Conservation (phyloP, 1,140 invertebrate species). For the Anagrus nilaparvatae region DNA sequence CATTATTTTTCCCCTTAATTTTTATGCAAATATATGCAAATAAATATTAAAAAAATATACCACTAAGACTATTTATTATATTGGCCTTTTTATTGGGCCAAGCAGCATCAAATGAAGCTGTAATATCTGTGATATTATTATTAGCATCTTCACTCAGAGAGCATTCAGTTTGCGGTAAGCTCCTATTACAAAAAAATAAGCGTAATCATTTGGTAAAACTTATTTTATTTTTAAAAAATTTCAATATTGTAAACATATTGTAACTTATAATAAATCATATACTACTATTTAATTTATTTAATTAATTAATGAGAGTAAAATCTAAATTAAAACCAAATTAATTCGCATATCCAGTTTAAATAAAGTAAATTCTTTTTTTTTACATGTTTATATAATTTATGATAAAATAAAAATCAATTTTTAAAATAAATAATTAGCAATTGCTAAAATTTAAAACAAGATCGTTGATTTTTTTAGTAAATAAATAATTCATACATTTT, state of each 20-base stretch:
- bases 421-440: too few relatives aligned
- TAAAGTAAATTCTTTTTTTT: too few relatives aligned
- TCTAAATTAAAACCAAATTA: not conserved
- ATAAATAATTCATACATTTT: too few relatives aligned
- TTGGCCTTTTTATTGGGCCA: constrained; percentile 3
- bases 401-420: too few relatives aligned
- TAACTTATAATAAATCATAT: not conserved
- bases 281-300: not conserved
- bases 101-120: constrained; percentile 8
- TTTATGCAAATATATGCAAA: too few relatives aligned
- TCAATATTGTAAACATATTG: constrained; percentile 2
- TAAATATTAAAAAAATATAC: constrained; percentile 4
- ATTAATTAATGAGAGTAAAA: not conserved
- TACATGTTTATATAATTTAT: too few relatives aligned
- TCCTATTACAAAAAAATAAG: not conserved
- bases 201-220: not conserved
- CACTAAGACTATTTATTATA: constrained; percentile 11
- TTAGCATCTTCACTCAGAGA: not conserved
- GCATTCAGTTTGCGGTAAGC: not conserved
- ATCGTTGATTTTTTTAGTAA: too few relatives aligned
- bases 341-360: too few relatives aligned
- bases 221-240: not conserved
- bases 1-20: constrained; percentile 1
- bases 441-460: too few relatives aligned
- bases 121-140: constrained; percentile 1